Evolutionary conservation across 2,797 vertebrate genomes (phyloP).

Genomic region (Myotis myotis): DNA sequence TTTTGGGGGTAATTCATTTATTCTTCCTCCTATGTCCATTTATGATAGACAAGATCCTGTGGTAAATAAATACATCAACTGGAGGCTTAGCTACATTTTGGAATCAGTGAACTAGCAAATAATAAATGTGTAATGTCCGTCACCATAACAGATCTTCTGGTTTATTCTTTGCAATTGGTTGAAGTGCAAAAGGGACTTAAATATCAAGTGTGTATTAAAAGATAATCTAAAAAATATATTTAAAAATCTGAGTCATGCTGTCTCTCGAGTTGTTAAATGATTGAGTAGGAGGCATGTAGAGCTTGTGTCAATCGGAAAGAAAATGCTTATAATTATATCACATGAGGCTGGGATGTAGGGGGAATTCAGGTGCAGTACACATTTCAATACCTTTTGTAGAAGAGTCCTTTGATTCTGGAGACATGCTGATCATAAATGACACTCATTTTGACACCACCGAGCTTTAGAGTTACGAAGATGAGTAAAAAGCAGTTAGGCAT

Average conservation of each 20-base stretch:
- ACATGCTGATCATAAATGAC: constrained; percentile 33
- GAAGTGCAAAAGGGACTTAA: constrained; percentile 34
- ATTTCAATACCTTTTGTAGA: neutral
- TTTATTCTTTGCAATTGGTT: constrained; percentile 42
- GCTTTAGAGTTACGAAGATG: neutral
- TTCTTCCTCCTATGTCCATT: constrained; percentile 35
- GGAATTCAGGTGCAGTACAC: neutral
- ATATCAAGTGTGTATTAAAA: constrained; percentile 48
- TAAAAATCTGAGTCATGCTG: constrained; percentile 50
- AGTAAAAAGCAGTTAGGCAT: constrained; percentile 45
- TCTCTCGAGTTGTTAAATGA: constrained; percentile 9
- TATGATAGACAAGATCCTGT: constrained; percentile 29
- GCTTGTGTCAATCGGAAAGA: constrained; percentile 59
- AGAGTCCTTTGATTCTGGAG: constrained; percentile 54
- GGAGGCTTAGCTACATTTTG: constrained; percentile 69
- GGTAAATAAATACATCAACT: constrained; percentile 67
- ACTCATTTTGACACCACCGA: constrained; percentile 35
- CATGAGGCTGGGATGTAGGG: neutral
- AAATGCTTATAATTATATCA: constrained; percentile 27
- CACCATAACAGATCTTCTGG: neutral
- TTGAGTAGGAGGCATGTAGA: constrained; percentile 42
- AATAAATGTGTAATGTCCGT: constrained; percentile 28
- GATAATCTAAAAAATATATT: constrained; percentile 16
- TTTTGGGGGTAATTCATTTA: constrained; percentile 71
- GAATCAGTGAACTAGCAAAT: constrained; percentile 65